Percentiles rank a stretch among this genome's conserved stretches.
Evolutionary conservation across 2,113 vertebrate species (phyloP).

Genomic region (Dinomys branickii): DNA sequence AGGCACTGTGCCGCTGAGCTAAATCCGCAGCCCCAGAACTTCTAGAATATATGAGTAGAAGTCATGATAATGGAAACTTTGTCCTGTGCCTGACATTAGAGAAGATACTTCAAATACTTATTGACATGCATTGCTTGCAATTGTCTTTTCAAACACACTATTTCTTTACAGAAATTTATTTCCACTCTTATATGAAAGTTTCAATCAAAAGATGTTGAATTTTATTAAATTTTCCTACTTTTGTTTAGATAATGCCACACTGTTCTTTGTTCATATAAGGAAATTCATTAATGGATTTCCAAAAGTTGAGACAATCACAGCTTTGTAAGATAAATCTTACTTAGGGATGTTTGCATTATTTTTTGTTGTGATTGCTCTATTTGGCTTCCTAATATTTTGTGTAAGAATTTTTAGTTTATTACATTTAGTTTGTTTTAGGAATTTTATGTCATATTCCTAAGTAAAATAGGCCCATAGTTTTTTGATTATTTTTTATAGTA

Average conservation of each 20-base stretch:
- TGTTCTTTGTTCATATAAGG: not conserved
- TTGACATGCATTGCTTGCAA: not conserved
- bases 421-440: not conserved
- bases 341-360: not conserved
- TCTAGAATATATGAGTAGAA: not conserved
- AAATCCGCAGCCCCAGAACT: no score
- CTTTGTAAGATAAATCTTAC: not conserved
- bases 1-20: no score
- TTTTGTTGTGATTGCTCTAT: not conserved
- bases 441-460: not conserved
- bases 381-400: not conserved
- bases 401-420: not conserved
- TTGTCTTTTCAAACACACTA: not conserved
- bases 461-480: not conserved
- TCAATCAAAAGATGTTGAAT: not conserved
- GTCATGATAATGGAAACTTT: not conserved
- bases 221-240: conserved; percentile 2
- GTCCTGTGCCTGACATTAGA: not conserved
- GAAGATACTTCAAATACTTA: not conserved
- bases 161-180: not conserved
- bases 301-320: not conserved
- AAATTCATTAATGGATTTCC: not conserved
- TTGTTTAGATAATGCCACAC: not conserved
- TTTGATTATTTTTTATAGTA: not conserved
- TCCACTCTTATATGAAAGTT: not conserved